phyloP scores from a whole-genome alignment of 1,140 invertebrate genomes.

The Eufriesea mexicana region DNA sequence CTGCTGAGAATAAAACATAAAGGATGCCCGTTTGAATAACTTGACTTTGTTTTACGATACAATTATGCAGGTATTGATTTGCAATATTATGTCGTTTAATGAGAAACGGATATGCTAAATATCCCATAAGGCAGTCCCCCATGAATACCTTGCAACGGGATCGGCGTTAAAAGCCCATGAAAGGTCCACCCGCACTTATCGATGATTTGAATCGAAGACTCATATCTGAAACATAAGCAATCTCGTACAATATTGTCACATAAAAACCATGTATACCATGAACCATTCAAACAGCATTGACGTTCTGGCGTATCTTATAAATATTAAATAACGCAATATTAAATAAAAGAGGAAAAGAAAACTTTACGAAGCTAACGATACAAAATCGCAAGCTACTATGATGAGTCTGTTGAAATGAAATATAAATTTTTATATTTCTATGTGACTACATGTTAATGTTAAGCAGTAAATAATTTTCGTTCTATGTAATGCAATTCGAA shows the following conservation, averaged over 20 bases:
- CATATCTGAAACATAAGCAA: conserved; percentile 83
- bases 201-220: conserved; percentile 78
- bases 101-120: conserved; percentile 69
- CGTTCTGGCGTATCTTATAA: conserved; percentile 51
- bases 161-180: conserved; percentile 79
- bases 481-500: conserved; percentile 25
- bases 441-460: conserved; percentile 2
- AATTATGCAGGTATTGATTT: conserved; percentile 25
- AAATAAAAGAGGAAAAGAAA: conserved; percentile 40
- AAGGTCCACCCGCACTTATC: conserved; percentile 79
- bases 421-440: conserved; percentile 6
- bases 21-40: not conserved
- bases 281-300: conserved; percentile 68
- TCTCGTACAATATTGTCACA: conserved; percentile 79
- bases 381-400: conserved; percentile 15
- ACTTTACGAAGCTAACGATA: conserved; percentile 32
- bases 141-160: conserved; percentile 83
- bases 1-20: conserved; percentile 6
- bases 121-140: conserved; percentile 81
- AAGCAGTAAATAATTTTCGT: conserved; percentile 31
- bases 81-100: conserved; percentile 34
- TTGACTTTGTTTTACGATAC: conserved; percentile 18
- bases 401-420: conserved; percentile 30
- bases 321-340: conserved; percentile 32
- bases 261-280: conserved; percentile 48